A percentile compares a stretch with the other conserved stretches of the same genome.
These are phyloP conservation scores for Tetrapedia diversipes DNA, from an alignment of 2,888 invertebrate genomes.

Conservation along the genomic window DNA sequence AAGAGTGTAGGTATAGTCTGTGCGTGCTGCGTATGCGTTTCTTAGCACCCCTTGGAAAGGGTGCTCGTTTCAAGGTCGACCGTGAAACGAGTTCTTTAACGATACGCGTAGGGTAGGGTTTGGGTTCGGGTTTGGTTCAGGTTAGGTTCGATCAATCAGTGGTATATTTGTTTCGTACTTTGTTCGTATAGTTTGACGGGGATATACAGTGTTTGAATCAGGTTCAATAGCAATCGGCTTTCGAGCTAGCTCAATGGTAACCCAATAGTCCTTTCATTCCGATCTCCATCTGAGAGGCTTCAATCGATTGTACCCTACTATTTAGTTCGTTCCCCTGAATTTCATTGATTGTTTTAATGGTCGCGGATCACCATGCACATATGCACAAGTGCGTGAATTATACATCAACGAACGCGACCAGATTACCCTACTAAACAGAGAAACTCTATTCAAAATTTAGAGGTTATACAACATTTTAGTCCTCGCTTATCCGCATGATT, in stretches of 20 bases:
- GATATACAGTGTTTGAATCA: not conserved
- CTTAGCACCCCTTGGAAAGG: not conserved
- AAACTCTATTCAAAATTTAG: no score
- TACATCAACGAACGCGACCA: no score
- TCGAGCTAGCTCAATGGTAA: not conserved
- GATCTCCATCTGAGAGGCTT: not conserved
- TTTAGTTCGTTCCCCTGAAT: not conserved
- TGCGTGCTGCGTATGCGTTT: not conserved
- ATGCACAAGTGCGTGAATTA: no score
- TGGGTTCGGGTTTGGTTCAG: no score
- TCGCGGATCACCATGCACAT: no score
- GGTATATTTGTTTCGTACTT: conserved; percentile 2
- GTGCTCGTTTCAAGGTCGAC: conserved; percentile 1
- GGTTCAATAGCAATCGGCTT: not conserved
- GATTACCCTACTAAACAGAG: no score
- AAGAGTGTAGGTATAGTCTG: no score
- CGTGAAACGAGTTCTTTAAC: not conserved
- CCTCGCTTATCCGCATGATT: not conserved
- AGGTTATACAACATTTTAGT: no score
- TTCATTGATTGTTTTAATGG: not conserved
- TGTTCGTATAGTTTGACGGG: not conserved
- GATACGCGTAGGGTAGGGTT: no score
- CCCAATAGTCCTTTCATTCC: not conserved
- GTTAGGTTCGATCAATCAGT: not conserved
- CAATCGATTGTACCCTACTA: not conserved